Conservation (phyloP, 2,888 invertebrate genomes). For the Drosophila affinis region DNA sequence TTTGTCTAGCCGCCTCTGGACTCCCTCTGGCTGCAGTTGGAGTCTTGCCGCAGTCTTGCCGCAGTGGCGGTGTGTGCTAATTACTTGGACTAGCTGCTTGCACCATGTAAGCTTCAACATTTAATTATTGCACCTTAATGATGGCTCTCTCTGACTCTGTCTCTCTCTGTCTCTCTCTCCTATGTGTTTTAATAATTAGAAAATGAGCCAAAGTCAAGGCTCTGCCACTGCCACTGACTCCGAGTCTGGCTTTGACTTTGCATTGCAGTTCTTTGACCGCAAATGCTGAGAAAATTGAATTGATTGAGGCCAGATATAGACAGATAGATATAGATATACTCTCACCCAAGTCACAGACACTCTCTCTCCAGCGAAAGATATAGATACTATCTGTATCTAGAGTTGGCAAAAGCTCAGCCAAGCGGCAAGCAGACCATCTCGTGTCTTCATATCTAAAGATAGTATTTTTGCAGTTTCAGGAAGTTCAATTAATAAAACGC, state of each 20-base stretch:
- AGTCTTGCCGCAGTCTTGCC: background rate
- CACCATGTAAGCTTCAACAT: constrained; percentile 76
- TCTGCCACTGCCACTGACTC: constrained; percentile 9
- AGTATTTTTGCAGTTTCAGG: constrained; percentile 52
- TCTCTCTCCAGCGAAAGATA: background rate
- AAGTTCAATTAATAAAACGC: constrained; percentile 82
- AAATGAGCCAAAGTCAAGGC: constrained; percentile 67
- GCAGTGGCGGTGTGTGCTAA: constrained; percentile 64
- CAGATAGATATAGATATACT: constrained; percentile 31
- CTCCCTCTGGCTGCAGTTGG: constrained; percentile 17
- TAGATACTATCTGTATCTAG: background rate
- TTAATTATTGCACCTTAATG: constrained; percentile 80
- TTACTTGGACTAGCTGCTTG: constrained; percentile 76
- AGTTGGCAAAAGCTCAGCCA: constrained; percentile 56
- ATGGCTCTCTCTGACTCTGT: constrained; percentile 55
- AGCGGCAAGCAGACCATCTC: constrained; percentile 69
- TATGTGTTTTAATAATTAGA: constrained; percentile 74
- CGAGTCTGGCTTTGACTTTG: constrained; percentile 61
- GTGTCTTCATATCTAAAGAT: constrained; percentile 51
- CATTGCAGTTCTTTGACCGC: constrained; percentile 63
- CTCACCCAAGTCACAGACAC: constrained; percentile 24
- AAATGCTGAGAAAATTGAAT: constrained; percentile 12
- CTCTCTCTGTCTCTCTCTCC: constrained; percentile 8
- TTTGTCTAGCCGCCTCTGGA: constrained; percentile 63
- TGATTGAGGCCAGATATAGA: constrained; percentile 19